Evolutionary conservation across 2,888 invertebrate genomes (phyloP).

Genomic region (Gisinianus flammeolus): DNA sequence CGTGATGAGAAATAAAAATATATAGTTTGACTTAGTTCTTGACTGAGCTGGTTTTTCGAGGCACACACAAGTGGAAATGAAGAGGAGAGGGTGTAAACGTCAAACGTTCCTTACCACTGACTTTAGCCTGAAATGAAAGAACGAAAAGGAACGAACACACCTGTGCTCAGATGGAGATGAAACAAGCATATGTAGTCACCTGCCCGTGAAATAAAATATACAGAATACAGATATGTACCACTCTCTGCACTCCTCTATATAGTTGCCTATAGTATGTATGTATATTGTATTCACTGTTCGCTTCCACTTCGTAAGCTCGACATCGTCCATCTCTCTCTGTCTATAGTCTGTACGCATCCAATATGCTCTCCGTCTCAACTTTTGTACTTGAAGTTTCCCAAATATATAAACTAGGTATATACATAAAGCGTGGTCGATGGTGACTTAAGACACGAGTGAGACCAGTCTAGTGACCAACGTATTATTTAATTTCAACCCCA

Average conservation of each 20-base stretch:
- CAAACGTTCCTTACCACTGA: constrained; percentile 58
- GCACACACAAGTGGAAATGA: constrained; percentile 41
- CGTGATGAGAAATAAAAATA: constrained; percentile 9
- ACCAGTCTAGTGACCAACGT: not conserved
- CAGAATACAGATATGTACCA: not conserved
- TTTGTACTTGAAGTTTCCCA: not conserved
- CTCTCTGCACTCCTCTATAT: constrained; percentile 2
- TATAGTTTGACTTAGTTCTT: constrained; percentile 4
- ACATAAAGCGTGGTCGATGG: too few species aligned
- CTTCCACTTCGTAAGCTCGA: not conserved
- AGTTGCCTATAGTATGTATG: not conserved
- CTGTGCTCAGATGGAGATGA: constrained; percentile 46
- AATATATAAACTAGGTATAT: not conserved
- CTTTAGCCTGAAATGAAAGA: constrained; percentile 58
- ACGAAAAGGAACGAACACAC: constrained; percentile 38
- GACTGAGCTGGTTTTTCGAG: constrained; percentile 19
- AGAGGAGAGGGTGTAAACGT: constrained; percentile 52
- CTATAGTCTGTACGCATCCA: not conserved
- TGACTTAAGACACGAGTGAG: not conserved
- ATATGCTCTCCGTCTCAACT: not conserved
- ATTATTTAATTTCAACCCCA: not conserved
- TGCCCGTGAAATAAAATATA: constrained; percentile 48
- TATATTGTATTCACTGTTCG: not conserved
- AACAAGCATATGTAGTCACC: constrained; percentile 39
- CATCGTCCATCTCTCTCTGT: not conserved